A percentile compares a stretch with the other conserved stretches of the same genome.
These are phyloP conservation scores for Fulica atra DNA, from an alignment of 2,113 vertebrate genomes.

Conservation along the genomic window DNA sequence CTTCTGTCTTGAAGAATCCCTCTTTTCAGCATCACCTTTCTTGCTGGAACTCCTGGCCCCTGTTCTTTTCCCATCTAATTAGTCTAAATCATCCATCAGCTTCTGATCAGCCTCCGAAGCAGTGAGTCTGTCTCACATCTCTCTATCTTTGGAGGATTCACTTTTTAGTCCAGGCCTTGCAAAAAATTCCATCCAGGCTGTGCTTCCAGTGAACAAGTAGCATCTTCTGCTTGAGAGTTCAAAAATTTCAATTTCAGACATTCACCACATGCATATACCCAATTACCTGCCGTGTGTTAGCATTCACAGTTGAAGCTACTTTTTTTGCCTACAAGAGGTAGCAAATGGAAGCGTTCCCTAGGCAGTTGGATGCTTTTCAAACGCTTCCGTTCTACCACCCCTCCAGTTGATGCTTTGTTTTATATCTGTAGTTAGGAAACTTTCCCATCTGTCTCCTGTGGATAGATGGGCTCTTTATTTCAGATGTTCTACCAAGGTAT, in stretches of 20 bases:
- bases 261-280: neutral
- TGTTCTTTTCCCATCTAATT: neutral
- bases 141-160: neutral
- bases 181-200: neutral
- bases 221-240: neutral
- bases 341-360: neutral
- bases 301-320: neutral
- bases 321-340: neutral
- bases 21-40: neutral
- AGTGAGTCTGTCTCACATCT: neutral
- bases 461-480: neutral
- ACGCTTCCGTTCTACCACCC: neutral
- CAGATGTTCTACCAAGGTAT: neutral
- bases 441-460: constrained; percentile 10
- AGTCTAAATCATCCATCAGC: neutral
- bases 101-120: neutral
- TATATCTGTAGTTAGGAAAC: constrained; percentile 16
- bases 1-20: neutral
- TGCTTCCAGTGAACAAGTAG: neutral
- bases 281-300: neutral
- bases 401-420: neutral
- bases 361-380: neutral
- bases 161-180: neutral
- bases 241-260: neutral
- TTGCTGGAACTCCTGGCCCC: neutral